phyloP scores from a whole-genome alignment of 2,113 vertebrate genomes.

The Ondatra zibethicus region DNA sequence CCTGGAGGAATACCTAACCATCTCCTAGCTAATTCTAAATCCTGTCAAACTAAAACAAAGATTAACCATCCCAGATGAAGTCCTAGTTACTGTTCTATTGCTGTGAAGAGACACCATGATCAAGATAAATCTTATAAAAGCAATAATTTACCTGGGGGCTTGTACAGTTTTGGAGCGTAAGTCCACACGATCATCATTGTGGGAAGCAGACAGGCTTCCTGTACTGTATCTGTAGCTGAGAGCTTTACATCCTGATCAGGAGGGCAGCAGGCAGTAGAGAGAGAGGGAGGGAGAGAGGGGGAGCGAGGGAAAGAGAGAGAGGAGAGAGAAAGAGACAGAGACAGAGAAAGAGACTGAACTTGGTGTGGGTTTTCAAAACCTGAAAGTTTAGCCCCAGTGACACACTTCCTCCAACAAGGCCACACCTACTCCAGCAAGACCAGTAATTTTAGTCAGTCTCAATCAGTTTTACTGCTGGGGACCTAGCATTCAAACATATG shows the following conservation, averaged over 20 bases:
- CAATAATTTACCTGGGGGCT: background rate
- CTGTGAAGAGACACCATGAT: background rate
- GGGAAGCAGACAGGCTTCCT: background rate
- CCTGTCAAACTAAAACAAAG: background rate
- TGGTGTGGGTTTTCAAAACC: too few relatives aligned
- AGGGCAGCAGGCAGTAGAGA: background rate
- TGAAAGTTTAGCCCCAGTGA: too few relatives aligned
- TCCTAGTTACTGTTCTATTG: background rate
- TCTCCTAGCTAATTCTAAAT: background rate
- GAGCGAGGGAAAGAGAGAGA: background rate
- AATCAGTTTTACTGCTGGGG: too few relatives aligned
- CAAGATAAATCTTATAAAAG: background rate
- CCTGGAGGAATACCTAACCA: background rate
- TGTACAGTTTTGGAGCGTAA: background rate
- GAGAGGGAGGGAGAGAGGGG: too few relatives aligned
- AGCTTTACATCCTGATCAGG: background rate
- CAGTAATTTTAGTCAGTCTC: too few relatives aligned
- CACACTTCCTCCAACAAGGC: too few relatives aligned
- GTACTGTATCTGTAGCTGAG: background rate
- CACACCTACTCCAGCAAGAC: too few relatives aligned
- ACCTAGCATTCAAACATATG: too few relatives aligned
- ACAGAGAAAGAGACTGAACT: background rate
- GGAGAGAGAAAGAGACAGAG: background rate
- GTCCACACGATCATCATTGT: background rate
- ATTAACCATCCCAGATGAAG: background rate